Base-by-base conservation (phyloP, 1,140 invertebrate species). In the Ruditapes philippinarum region DNA sequence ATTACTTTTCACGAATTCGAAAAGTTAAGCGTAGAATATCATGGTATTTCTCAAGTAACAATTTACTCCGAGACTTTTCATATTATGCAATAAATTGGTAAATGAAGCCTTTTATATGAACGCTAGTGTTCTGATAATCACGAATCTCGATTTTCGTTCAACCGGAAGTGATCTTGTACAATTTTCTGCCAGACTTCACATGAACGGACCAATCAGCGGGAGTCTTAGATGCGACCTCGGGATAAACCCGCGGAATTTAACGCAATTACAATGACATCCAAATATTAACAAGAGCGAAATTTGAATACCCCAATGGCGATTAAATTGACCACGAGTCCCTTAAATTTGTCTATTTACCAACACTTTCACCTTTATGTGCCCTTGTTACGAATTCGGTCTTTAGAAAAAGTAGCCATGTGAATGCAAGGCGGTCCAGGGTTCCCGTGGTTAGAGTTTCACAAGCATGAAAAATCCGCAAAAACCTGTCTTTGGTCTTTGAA, bases 81-180 rank as follows among this genome's bases (percentile, higher is more conserved):
- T 11, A 40, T 22, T 22, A 22, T 73, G 36, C 28, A 73, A 40
- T 7, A 31, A 25, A 45, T 14, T 7, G 42, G 14, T 14, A 45
- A 45, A 45, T 45, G 42, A 45, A 45, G 42, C 57, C n/a, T 28
- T 28, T 62, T 62, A 28, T 28, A 7, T 54, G 22, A 62, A 28
- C n/a, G 57, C 14, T 38, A 38, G 33, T 70, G 19, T 57, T 60
- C 49, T 22, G 25, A 38, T 62, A 60, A 62, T 81, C 49, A 81
- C n/a, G 60, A 22, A 62, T 31, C n/a, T n/a, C 33, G 36, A 40
- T 81, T 38, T 81, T 81, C 51, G 31, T 62, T 49, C 42, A 70
- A 70, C 62, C 81, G 81, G 81, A 84, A 84, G 81, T 68, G 81
- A 84, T 70, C 81, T n/a, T 45, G 81, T 84, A n/a, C 36, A 49